Percentiles rank a stretch among this genome's conserved stretches.
Conservation (phyloP, 2,113 vertebrate genomes). For the Motacilla tschutschensis region DNA sequence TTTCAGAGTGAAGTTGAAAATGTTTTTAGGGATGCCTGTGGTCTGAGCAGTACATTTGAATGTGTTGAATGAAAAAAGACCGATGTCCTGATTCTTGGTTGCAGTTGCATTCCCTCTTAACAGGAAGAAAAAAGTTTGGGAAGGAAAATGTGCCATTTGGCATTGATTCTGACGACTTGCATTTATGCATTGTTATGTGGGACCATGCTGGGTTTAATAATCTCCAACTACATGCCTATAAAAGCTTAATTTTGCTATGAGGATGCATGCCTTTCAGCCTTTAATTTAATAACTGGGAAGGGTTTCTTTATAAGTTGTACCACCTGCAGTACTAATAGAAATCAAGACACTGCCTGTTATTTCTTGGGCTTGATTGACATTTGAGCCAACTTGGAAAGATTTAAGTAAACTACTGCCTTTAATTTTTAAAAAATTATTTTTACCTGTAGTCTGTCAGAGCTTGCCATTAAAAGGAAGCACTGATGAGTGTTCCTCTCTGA, state of each 20-base stretch:
- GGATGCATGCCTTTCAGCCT: constrained; percentile 56
- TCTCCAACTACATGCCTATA: constrained; percentile 51
- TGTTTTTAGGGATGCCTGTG: not conserved
- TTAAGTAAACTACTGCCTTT: constrained; percentile 27
- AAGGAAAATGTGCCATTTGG: constrained; percentile 13
- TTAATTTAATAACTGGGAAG: constrained; percentile 65
- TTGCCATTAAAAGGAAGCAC: constrained; percentile 36
- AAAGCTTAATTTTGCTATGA: constrained; percentile 61
- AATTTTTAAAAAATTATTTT: constrained; percentile 7
- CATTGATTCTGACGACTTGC: constrained; percentile 45
- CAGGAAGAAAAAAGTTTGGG: not conserved
- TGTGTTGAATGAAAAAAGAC: not conserved
- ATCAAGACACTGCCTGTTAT: constrained; percentile 56
- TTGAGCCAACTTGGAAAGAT: constrained; percentile 37
- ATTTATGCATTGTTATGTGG: constrained; percentile 40
- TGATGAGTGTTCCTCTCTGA: not conserved
- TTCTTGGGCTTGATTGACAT: constrained; percentile 53
- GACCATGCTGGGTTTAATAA: constrained; percentile 64
- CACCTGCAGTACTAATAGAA: constrained; percentile 63
- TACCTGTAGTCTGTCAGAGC: constrained; percentile 42
- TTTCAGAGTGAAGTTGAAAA: constrained; percentile 14
- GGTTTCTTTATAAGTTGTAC: constrained; percentile 57
- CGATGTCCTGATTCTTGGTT: not conserved
- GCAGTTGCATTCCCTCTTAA: not conserved
- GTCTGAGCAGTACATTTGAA: not conserved